Percentiles rank a stretch among this genome's conserved stretches.
phyloP scores from a whole-genome alignment of 2,888 invertebrate species.

The Drosophila sordidula region DNA sequence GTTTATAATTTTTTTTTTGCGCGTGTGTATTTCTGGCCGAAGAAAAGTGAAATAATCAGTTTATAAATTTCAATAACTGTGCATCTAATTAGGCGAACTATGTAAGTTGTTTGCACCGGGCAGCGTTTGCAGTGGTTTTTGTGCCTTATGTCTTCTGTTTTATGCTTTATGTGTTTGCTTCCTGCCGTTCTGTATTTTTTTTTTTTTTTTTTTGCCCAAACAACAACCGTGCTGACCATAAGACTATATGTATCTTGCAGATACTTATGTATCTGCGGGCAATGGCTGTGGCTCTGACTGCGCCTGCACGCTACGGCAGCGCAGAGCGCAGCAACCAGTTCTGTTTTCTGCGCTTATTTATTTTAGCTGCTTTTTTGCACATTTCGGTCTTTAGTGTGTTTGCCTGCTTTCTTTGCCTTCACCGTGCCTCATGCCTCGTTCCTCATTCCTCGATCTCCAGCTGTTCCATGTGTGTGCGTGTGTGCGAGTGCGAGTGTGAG shows the following conservation, averaged over 20 bases:
- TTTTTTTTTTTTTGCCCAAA: conserved; percentile 41
- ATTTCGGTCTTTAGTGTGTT: conserved; percentile 52
- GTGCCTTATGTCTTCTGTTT: conserved; percentile 2
- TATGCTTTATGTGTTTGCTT: conserved; percentile 22
- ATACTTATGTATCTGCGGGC: conserved; percentile 54
- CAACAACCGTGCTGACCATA: conserved; percentile 43
- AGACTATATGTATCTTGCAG: conserved; percentile 49
- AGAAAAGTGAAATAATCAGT: conserved; percentile 50
- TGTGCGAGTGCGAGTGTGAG: conserved; percentile 34
- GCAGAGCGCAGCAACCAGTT: conserved; percentile 63
- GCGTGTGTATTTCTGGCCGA: conserved; percentile 36
- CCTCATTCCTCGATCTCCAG: conserved; percentile 28
- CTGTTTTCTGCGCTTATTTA: conserved; percentile 67
- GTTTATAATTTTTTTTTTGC: conserved; percentile 44
- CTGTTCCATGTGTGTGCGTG: conserved; percentile 32
- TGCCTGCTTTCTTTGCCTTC: conserved; percentile 56
- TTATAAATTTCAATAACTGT: conserved; percentile 33
- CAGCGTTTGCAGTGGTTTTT: conserved; percentile 3
- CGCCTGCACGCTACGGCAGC: conserved; percentile 44
- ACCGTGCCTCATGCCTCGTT: conserved; percentile 4
- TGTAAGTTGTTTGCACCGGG: conserved; percentile 13
- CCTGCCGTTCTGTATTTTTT: conserved; percentile 4
- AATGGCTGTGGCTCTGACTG: conserved; percentile 2
- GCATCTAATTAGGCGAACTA: conserved; percentile 31
- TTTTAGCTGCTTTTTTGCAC: conserved; percentile 72